These are phyloP conservation scores for Pristionchus entomophagus DNA, from an alignment of 2,888 invertebrate species.

Conservation along the genomic window DNA sequence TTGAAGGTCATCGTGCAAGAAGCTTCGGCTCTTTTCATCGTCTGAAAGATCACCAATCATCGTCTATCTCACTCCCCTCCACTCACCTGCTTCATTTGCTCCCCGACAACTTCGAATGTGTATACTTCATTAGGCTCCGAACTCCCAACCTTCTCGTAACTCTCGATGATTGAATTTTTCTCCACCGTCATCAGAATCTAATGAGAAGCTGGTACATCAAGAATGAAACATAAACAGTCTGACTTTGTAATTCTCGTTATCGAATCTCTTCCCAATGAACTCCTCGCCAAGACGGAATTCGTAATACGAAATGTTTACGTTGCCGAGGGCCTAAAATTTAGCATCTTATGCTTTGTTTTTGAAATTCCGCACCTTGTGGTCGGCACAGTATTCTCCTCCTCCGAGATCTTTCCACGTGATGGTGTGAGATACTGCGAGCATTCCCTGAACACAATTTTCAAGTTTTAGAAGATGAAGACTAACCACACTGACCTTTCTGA, in stretches of 20 bases:
- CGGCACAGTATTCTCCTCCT: neutral
- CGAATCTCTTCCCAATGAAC: constrained; percentile 9
- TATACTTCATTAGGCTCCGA: neutral
- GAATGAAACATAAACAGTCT: too few relatives aligned
- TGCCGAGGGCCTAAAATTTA: neutral
- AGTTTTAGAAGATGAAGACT: neutral
- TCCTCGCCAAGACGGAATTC: neutral
- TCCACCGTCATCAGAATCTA: neutral
- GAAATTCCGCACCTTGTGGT: neutral
- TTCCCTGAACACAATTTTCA: neutral
- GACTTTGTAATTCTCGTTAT: neutral
- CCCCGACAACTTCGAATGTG: neutral
- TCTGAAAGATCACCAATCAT: too few relatives aligned
- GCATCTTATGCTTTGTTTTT: too few relatives aligned
- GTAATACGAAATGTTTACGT: neutral
- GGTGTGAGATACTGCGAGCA: neutral
- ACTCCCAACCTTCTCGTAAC: neutral
- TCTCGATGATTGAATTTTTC: neutral
- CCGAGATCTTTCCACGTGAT: neutral
- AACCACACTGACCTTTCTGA: neutral
- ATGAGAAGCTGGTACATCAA: too few relatives aligned
- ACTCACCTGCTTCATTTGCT: neutral
- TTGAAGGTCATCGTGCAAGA: too few relatives aligned
- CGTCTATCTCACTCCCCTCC: too few relatives aligned
- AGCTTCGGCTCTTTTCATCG: too few relatives aligned